Evolutionary conservation across 2,888 invertebrate species (phyloP), one percentile per base, ranked within the genome.

Genomic region (Digitonthophagus gazella): DNA sequence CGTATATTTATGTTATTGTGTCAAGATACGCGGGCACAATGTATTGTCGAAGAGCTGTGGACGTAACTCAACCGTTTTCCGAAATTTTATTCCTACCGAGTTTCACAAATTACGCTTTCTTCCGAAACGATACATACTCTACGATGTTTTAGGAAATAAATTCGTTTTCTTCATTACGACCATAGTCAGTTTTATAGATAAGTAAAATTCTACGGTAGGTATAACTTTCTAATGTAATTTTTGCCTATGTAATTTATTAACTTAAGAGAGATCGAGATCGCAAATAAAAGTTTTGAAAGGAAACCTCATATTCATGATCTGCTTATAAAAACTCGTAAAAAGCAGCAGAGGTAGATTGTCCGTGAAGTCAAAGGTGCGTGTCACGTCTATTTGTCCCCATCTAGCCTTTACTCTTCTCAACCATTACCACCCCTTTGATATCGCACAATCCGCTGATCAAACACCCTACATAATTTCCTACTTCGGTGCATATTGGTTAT

Each of bases 401-500:
- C 11, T 44, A 11, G 28, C 28, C 11, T 44, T 44, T 44, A 44
- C 28, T 44, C 28, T 44, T 44, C 28, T 44, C 11, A 44, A 44
- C 28, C 28, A 44, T 44, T 44, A 44, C 28, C 28, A 44, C 61
- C 19, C 20, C 19, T 61, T 61, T 16, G 18, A 61, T 61, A 61
- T 16, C 15, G 61, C 18, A 18, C 61, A 61, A 61, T 61, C 18
- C 61, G 18, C 18, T 16, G 61, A 61, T 61, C 61, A 61, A 61
- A 61, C 18, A 20, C 18, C 8, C 61, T 19, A 8, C 61, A 18
- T 61, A 61, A 61, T 61, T 61, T 61, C 61, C 61, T 15, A 19
- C 61, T 44, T 44, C 28, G 20, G 5, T 61, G 61, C 61, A 61
- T 61, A 61, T 61, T 61, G 61, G 19, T 61, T 61, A 61, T 61